A percentile compares a stretch with the other conserved stretches of the same genome.
phyloP scores from a whole-genome alignment of 2,888 invertebrate genomes.

The Phengaris arion region DNA sequence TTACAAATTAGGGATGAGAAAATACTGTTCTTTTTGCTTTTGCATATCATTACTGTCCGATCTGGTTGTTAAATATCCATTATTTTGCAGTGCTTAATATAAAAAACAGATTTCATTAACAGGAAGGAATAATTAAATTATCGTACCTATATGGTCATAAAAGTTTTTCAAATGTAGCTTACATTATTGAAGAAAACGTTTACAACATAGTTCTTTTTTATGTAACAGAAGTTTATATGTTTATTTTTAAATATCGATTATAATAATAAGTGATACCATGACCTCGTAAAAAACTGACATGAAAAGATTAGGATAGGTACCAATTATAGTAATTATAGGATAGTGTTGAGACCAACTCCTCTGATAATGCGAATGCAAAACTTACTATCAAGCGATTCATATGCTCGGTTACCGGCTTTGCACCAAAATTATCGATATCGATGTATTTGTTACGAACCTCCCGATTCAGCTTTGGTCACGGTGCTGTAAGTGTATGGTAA shows the following conservation, averaged over 20 bases:
- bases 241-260: no score
- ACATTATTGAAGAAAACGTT: not conserved
- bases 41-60: conserved; percentile 10
- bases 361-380: no score
- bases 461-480: not conserved
- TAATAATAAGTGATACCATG: not conserved
- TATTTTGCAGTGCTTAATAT: not conserved
- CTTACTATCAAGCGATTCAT: no score
- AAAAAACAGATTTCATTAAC: not conserved
- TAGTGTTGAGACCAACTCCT: no score
- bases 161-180: not conserved
- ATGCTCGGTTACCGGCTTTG: no score
- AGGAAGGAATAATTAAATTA: not conserved
- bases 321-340: no score
- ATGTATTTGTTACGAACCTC: not conserved
- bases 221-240: no score
- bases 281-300: not conserved
- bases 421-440: not conserved
- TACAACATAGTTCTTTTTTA: not conserved
- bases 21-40: not conserved
- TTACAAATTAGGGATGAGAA: conserved; percentile 7
- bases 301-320: not conserved
- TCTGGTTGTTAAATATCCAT: not conserved
- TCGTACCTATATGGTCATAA: not conserved
- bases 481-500: conserved; percentile 1